phyloP scores from a whole-genome alignment of 2,113 vertebrate genomes.

The Phrynosoma platyrhinos region DNA sequence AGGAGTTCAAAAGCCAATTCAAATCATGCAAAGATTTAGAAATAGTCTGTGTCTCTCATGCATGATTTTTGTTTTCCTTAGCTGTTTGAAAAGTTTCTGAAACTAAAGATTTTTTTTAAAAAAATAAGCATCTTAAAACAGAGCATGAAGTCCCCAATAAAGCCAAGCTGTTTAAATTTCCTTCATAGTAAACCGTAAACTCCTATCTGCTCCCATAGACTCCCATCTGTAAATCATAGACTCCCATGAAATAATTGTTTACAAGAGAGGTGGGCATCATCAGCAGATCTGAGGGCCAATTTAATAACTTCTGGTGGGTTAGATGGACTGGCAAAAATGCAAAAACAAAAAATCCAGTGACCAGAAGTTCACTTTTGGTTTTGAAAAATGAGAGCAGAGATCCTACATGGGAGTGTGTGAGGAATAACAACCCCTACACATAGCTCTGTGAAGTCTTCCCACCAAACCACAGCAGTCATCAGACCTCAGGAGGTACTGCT shows the following conservation, averaged over 20 bases:
- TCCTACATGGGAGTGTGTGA: no score
- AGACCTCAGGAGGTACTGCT: no score
- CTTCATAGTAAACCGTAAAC: background rate
- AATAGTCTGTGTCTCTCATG: slow-evolving; percentile 17
- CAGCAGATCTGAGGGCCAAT: no score
- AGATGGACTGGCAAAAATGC: no score
- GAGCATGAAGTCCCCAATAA: background rate
- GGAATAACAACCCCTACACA: no score
- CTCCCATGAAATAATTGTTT: background rate
- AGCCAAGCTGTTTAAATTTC: background rate
- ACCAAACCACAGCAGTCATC: no score
- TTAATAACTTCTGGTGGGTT: no score
- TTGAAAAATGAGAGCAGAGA: no score
- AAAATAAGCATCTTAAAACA: background rate
- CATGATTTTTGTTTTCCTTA: slow-evolving; percentile 22
- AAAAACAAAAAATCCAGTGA: no score
- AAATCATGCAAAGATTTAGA: slow-evolving; percentile 44
- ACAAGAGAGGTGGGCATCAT: background rate
- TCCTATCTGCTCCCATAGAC: background rate
- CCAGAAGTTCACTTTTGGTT: no score
- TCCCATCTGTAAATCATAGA: background rate
- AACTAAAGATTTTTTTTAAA: background rate
- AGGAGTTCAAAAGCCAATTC: slow-evolving; percentile 37
- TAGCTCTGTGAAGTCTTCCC: no score
- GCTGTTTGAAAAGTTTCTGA: background rate